Percentiles rank a stretch among this genome's conserved stretches.
Evolutionary conservation across 2,888 invertebrate genomes (phyloP).

Genomic region (Yponomeuta sedellus): DNA sequence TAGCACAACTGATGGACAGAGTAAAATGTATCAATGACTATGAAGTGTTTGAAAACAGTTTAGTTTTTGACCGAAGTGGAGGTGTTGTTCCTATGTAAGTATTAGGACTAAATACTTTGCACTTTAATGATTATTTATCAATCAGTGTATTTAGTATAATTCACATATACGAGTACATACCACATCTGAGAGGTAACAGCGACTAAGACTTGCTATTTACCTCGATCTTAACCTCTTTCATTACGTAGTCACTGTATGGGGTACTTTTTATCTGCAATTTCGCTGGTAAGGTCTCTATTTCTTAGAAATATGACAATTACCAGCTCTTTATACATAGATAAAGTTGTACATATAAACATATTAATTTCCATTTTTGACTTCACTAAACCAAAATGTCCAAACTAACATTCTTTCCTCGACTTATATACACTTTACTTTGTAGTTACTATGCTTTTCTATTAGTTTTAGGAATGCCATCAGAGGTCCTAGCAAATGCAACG

Average conservation of each 20-base stretch:
- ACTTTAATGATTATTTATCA: neutral
- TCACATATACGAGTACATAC: neutral
- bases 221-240: neutral
- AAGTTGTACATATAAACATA: too few relatives aligned
- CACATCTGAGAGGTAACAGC: neutral
- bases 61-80: slow-evolving; percentile 55
- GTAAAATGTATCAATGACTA: slow-evolving; percentile 32
- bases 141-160: neutral
- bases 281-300: too few relatives aligned
- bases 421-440: too few relatives aligned
- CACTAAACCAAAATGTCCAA: too few relatives aligned
- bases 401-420: too few relatives aligned
- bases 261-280: neutral
- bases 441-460: slow-evolving; percentile 8
- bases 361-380: too few relatives aligned
- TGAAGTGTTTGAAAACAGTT: slow-evolving; percentile 40
- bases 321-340: too few relatives aligned
- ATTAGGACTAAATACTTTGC: slow-evolving; percentile 6
- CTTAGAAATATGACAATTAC: too few relatives aligned
- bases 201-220: neutral
- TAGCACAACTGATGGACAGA: slow-evolving; percentile 42
- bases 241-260: neutral
- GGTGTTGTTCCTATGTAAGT: slow-evolving; percentile 51
- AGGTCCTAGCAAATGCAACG: slow-evolving; percentile 37
- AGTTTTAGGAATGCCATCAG: slow-evolving; percentile 51